Base-by-base conservation (phyloP, 2,113 vertebrate species). In the Sialia sialis region DNA sequence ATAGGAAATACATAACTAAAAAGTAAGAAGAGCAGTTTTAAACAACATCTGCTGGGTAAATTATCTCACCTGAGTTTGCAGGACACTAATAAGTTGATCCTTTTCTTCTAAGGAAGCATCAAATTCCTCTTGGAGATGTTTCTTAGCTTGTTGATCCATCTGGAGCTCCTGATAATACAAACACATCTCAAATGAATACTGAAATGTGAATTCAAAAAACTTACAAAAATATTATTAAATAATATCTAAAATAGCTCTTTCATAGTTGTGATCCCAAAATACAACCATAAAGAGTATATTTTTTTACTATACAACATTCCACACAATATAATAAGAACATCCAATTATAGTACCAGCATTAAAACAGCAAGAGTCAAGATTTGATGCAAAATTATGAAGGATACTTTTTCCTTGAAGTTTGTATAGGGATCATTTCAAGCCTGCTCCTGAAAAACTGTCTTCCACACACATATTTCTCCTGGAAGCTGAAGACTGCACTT, bases 101-200 rank as follows among this genome's bases (percentile, higher is more conserved):
- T 99, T 99, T 95, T 99, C 99, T 93, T 99, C 99, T 70, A 99
- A 97, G 3, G 98, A 97, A 73, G 99, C 99, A 96, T 99, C 99
- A 96, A 99, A 99, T 94, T 99, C 99, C 18, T 99, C 99, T 44
- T 99, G 99, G n/a, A 99, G 97, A 95, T 99, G 99, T 96, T 99
- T 99, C 97, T 99, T 99, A 44, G 99, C 98, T 95, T 99, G 99
- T 72, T 99, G 99, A 97, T 99, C 99, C 99, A 99, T 99, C 55
- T 99, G 99, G 32, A 99, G 98, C 93, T 99, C 99, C 99, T 99
- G 79, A 55, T 64, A 83, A 85, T 2, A 85, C 1, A 83, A 67
- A 89, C 0, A 2, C 0, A 9, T 55, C 54, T 91, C n/a, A 85
- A 95, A 85, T 59, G 27, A 66, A 84, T 93, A 68, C 6, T 60